Conservation (phyloP, 1,140 invertebrate genomes). For the Solenopsis fugax region DNA sequence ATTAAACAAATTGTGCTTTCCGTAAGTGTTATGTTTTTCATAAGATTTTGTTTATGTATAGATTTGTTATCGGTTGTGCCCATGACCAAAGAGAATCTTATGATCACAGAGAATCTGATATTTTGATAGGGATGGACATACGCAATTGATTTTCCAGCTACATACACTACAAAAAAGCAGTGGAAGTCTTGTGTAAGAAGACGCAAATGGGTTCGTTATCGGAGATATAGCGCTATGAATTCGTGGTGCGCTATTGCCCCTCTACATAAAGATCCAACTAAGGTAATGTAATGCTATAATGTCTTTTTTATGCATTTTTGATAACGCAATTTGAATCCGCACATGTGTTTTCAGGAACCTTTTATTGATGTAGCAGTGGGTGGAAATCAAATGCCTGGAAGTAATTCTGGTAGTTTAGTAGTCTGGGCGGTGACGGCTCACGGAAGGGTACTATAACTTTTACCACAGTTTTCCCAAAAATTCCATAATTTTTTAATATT, state of each 20-base stretch:
- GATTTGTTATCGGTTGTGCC: slow-evolving; percentile 69
- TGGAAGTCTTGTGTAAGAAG: slow-evolving; percentile 97
- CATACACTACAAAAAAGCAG: slow-evolving; percentile 93
- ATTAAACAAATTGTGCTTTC: slow-evolving; percentile 25
- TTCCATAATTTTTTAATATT: neutral
- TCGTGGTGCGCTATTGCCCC: slow-evolving; percentile 96
- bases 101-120: slow-evolving; percentile 75
- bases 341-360: slow-evolving; percentile 88
- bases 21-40: slow-evolving; percentile 56
- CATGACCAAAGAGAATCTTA: slow-evolving; percentile 66
- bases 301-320: neutral
- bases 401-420: slow-evolving; percentile 90
- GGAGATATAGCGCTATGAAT: slow-evolving; percentile 95
- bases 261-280: slow-evolving; percentile 94
- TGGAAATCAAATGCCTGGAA: slow-evolving; percentile 93
- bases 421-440: slow-evolving; percentile 97
- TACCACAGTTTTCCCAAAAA: slow-evolving; percentile 51
- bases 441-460: slow-evolving; percentile 89
- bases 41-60: slow-evolving; percentile 69
- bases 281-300: slow-evolving; percentile 85
- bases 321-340: neutral
- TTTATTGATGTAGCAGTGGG: slow-evolving; percentile 95
- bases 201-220: slow-evolving; percentile 95
- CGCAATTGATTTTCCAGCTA: slow-evolving; percentile 96
- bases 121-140: slow-evolving; percentile 94